phyloP scores from a whole-genome alignment of 1,140 invertebrate species.

The Maconellicoccus hirsutus region DNA sequence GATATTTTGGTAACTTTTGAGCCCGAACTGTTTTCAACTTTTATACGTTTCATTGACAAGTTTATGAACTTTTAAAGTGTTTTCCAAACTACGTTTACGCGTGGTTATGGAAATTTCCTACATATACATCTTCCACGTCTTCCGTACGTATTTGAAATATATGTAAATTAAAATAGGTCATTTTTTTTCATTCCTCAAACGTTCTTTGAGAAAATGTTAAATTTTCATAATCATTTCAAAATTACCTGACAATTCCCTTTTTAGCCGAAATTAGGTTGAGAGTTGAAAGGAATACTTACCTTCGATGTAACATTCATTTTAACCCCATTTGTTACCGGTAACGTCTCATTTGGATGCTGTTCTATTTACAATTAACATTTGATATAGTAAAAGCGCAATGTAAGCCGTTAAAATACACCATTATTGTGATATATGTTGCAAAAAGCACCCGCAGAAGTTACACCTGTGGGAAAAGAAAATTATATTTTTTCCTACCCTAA shows the following conservation, averaged over 20 bases:
- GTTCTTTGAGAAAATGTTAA: too few species aligned
- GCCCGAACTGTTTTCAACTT: background rate
- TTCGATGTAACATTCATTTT: too few species aligned
- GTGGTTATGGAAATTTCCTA: too few species aligned
- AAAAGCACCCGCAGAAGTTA: background rate
- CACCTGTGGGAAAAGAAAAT: background rate
- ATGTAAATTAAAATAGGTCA: background rate
- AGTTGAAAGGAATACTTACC: too few species aligned
- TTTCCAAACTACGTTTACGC: background rate
- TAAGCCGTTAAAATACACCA: background rate
- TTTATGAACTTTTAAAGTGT: background rate
- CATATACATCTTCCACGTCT: too few species aligned
- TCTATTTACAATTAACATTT: background rate
- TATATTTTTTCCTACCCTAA: background rate
- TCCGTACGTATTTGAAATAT: background rate
- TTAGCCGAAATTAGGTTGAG: too few species aligned
- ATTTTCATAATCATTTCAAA: too few species aligned
- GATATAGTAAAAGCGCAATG: background rate
- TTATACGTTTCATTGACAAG: background rate
- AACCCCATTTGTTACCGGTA: too few species aligned
- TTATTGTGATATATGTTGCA: background rate
- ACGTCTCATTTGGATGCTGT: too few species aligned
- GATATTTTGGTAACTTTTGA: conserved; percentile 5
- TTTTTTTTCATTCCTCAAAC: background rate
- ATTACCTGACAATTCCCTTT: too few species aligned